Base-by-base conservation (phyloP, 37 sponge, comb jelly and placozoan species). In the Ephydatia muelleri region DNA sequence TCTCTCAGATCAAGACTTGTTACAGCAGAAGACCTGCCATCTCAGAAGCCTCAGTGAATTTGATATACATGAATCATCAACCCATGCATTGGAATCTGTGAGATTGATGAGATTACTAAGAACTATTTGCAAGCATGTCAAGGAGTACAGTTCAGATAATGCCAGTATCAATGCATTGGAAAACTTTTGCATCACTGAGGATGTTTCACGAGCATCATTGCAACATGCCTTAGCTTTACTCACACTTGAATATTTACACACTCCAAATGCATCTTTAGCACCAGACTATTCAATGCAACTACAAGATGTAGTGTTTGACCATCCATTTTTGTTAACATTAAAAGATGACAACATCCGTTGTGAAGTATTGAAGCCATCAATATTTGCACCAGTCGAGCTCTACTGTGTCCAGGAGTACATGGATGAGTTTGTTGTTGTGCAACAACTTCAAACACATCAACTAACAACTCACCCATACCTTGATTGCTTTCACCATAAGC, bases 401-500 rank as follows among this genome's bases (percentile, higher is more conserved):
- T 57, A 13, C 57, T 16, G 57, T 57, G 57, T 57, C 57, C 57
- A 57, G 16, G 57, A 57, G 57, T 11, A 16, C 19, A 13, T 57
- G 16, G 57, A 57, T 57, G 57, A 57, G 12, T 57, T 21, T 16
- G 57, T 21, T 57, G 57, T 11, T 57, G 57, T 57, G 19, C 57
- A 57, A 14, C 57, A 57, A 11, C 57, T 57, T 14, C 12, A 5
- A 13, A 21, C 57, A 57, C 57, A 13, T 57, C 76, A 70, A 25
- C 43, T 57, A 25, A 83, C 76, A 57, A 57, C 57, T 2, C 80
- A 87, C 57, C 93, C 92, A n/a, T 86, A 95, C 72, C 26, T 83
- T 29, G 83, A 86, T 1, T 29, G 81, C 16, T 89, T 75, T 75
- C 79, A 88, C 48, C 93, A 95, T 81, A 65, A 80, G 49, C 73